A percentile compares a stretch with the other conserved stretches of the same genome.
phyloP scores from a whole-genome alignment of 1,140 invertebrate species.

The Druon quercuslanigerum region DNA sequence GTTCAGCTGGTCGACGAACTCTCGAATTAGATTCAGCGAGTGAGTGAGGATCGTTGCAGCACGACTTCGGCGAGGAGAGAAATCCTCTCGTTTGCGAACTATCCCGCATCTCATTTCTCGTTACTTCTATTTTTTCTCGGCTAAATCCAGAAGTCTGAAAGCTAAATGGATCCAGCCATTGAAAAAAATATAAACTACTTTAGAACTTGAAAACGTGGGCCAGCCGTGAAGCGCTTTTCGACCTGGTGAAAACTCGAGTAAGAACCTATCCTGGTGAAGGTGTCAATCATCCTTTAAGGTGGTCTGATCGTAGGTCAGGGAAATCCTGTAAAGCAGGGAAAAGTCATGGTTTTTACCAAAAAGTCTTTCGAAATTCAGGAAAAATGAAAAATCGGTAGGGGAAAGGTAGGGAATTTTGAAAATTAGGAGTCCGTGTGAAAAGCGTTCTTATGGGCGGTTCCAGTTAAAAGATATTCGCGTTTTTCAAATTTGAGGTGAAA shows the following conservation, averaged over 20 bases:
- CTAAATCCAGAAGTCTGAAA: slow-evolving; percentile 18
- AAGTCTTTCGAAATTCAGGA: too few relatives aligned
- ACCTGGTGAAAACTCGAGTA: background rate
- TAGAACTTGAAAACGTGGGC: background rate
- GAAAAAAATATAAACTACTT: background rate
- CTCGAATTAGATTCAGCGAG: slow-evolving; percentile 46
- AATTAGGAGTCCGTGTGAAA: too few relatives aligned
- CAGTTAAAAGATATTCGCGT: too few relatives aligned
- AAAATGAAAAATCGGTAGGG: too few relatives aligned
- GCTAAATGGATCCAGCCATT: background rate
- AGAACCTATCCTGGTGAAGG: too few relatives aligned
- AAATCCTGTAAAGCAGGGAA: too few relatives aligned
- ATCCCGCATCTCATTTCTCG: slow-evolving; percentile 40
- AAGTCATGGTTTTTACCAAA: too few relatives aligned
- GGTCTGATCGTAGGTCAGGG: too few relatives aligned
- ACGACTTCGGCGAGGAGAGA: slow-evolving; percentile 44
- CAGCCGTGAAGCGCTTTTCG: background rate
- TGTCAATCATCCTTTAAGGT: too few relatives aligned
- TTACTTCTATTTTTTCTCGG: slow-evolving; percentile 19
- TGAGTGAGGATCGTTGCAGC: slow-evolving; percentile 29
- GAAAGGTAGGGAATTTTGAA: too few relatives aligned
- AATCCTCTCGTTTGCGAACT: slow-evolving; percentile 34
- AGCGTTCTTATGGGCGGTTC: too few relatives aligned
- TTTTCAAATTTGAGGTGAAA: too few relatives aligned
- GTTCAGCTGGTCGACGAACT: slow-evolving; percentile 59